Percentiles rank a stretch among this genome's conserved stretches.
Evolutionary conservation across 2,797 vertebrate genomes (phyloP).

Genomic region (Tachyglossus aculeatus): DNA sequence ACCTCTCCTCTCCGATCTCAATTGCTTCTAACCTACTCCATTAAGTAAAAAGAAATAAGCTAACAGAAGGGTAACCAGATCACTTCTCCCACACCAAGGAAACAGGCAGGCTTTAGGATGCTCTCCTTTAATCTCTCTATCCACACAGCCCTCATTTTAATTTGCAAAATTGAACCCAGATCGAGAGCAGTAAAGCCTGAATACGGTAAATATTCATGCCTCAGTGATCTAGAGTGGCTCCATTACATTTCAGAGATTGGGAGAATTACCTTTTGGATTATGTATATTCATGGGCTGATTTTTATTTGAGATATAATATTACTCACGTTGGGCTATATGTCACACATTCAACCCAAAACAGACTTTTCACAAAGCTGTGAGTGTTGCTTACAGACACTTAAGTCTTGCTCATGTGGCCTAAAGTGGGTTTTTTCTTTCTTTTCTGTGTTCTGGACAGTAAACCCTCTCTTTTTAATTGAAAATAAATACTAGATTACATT

Average conservation of each 20-base stretch:
- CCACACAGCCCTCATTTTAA: conserved; percentile 82
- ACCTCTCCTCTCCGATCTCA: conserved; percentile 58
- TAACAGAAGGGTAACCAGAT: conserved; percentile 68
- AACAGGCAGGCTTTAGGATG: conserved; percentile 71
- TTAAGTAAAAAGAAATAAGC: conserved; percentile 65
- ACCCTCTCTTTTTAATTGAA: neutral
- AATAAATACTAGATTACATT: neutral
- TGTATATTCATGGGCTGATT: conserved; percentile 82
- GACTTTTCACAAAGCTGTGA: conserved; percentile 69
- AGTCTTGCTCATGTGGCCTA: conserved; percentile 69
- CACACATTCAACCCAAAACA: conserved; percentile 68
- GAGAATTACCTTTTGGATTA: conserved; percentile 82
- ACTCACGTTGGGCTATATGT: conserved; percentile 72
- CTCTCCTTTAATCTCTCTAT: conserved; percentile 81
- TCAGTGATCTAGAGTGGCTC: conserved; percentile 78
- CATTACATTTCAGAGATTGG: conserved; percentile 78
- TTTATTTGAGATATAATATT: conserved; percentile 79
- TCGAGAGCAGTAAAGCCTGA: conserved; percentile 81
- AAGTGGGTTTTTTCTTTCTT: conserved; percentile 54
- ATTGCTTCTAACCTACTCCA: conserved; percentile 66
- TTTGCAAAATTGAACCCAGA: conserved; percentile 85
- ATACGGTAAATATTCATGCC: conserved; percentile 82
- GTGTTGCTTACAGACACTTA: conserved; percentile 62
- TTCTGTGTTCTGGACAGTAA: conserved; percentile 66
- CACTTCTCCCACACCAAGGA: conserved; percentile 69